phyloP scores from a whole-genome alignment of 2,888 invertebrate species.

The Aelia acuminata region DNA sequence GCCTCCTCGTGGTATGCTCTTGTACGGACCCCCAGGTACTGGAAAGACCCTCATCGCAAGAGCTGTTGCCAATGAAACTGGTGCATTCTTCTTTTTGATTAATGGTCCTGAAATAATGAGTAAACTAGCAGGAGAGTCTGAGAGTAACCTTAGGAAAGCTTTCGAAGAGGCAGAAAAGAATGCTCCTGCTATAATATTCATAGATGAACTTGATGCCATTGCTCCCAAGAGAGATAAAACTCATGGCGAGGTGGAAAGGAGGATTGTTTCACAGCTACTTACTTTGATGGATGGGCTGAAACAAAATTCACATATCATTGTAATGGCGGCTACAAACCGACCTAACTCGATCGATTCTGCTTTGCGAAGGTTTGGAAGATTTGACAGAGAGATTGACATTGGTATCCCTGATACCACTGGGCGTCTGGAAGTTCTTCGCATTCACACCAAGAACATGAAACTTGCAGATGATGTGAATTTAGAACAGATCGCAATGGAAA shows the following conservation, averaged over 20 bases:
- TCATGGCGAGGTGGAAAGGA: slow-evolving; percentile 97
- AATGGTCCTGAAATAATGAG: slow-evolving; percentile 99
- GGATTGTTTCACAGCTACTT: slow-evolving; percentile 97
- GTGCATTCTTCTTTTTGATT: slow-evolving; percentile 98
- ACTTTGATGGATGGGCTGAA: slow-evolving; percentile 99
- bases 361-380: slow-evolving; percentile 95
- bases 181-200: slow-evolving; percentile 98
- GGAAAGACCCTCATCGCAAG: slow-evolving; percentile 98
- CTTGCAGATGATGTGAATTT: slow-evolving; percentile 97
- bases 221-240: slow-evolving; percentile 99
- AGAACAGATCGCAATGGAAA: slow-evolving; percentile 97
- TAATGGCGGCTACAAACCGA: slow-evolving; percentile 99
- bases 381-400: slow-evolving; percentile 99
- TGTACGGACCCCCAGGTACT: slow-evolving; percentile 96
- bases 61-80: slow-evolving; percentile 99
- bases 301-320: slow-evolving; percentile 97
- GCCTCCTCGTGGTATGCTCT: slow-evolving; percentile 95
- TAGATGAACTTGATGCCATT: slow-evolving; percentile 98
- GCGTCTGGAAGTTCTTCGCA: slow-evolving; percentile 94
- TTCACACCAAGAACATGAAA: slow-evolving; percentile 99
- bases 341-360: slow-evolving; percentile 99
- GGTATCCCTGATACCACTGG: slow-evolving; percentile 99
- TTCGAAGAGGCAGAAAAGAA: slow-evolving; percentile 99
- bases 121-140: slow-evolving; percentile 98
- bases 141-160: slow-evolving; percentile 97